Percentiles rank a stretch among this genome's conserved stretches.
These are phyloP conservation scores for Lomographa bimaculata DNA, from an alignment of 2,888 invertebrate genomes.

Conservation along the genomic window DNA sequence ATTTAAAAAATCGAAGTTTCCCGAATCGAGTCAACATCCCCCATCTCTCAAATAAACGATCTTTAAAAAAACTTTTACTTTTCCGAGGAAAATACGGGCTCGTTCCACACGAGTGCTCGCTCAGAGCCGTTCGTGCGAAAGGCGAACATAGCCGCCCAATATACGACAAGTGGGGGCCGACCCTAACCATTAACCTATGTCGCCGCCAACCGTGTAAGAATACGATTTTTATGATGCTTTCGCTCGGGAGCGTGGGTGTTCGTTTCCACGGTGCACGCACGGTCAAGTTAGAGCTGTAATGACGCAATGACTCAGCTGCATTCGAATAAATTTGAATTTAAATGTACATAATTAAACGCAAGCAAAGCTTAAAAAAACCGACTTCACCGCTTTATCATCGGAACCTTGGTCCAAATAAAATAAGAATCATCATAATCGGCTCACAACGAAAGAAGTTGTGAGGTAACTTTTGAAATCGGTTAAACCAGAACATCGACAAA, in stretches of 20 bases:
- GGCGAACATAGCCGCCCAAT: constrained; percentile 68
- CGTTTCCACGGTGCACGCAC: constrained; percentile 11
- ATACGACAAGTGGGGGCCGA: constrained; percentile 46
- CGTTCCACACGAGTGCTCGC: constrained; percentile 61
- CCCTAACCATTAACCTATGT: constrained; percentile 34
- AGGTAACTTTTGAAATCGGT: no score
- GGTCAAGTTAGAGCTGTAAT: not conserved
- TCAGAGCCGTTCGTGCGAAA: constrained; percentile 58
- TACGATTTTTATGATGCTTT: constrained; percentile 31
- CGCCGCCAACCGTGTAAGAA: constrained; percentile 33
- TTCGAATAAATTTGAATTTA: no score
- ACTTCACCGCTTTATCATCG: no score
- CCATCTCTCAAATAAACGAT: constrained; percentile 7
- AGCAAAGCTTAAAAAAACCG: no score
- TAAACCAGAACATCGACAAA: no score
- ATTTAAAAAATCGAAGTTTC: no score
- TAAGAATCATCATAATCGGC: no score
- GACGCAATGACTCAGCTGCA: constrained; percentile 11
- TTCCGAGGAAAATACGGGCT: constrained; percentile 34
- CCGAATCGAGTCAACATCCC: no score
- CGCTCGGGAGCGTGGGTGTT: constrained; percentile 16
- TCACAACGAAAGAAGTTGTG: no score
- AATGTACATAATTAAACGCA: no score
- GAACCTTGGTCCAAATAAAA: no score
- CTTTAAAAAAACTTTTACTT: constrained; percentile 17